Percentiles rank a stretch among this genome's conserved stretches.
These are phyloP conservation scores for Aspidiotus destructor DNA, from an alignment of 2,888 invertebrate genomes.

Conservation along the genomic window DNA sequence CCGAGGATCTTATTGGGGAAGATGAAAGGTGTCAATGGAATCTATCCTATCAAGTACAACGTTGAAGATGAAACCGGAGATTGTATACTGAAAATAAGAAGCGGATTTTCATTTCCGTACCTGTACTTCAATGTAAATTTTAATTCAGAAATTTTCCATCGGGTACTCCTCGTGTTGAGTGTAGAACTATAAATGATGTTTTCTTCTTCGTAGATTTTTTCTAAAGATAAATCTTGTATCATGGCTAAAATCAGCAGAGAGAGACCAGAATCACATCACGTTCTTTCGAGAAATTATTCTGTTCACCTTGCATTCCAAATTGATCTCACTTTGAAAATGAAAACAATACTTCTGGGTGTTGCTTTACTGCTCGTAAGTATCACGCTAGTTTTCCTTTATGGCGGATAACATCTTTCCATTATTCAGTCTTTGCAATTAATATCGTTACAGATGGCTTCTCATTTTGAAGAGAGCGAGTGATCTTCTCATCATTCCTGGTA, in stretches of 20 bases:
- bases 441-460: neutral
- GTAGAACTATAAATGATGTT: neutral
- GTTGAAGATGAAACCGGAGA: slow-evolving; percentile 5
- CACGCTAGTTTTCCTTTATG: neutral
- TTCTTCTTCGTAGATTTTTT: neutral
- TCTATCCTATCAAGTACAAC: neutral
- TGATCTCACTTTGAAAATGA: slow-evolving; percentile 13
- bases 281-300: neutral
- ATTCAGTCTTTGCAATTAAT: neutral
- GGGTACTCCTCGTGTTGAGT: neutral
- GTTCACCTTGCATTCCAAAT: slow-evolving; percentile 5
- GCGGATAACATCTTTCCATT: neutral
- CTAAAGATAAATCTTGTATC: neutral
- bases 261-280: slow-evolving; percentile 1
- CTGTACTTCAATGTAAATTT: neutral
- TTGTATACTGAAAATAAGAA: slow-evolving; percentile 5
- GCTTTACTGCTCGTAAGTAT: slow-evolving; percentile 7
- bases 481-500: too few relatives aligned
- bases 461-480: neutral
- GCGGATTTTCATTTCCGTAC: slow-evolving; percentile 1
- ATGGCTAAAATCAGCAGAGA: slow-evolving; percentile 3
- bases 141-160: neutral
- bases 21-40: too few relatives aligned
- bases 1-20: neutral
- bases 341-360: slow-evolving; percentile 10